Evolutionary conservation across 2,888 invertebrate genomes (phyloP), one percentile per base, ranked within the genome.

Genomic region (Amiota minor): DNA sequence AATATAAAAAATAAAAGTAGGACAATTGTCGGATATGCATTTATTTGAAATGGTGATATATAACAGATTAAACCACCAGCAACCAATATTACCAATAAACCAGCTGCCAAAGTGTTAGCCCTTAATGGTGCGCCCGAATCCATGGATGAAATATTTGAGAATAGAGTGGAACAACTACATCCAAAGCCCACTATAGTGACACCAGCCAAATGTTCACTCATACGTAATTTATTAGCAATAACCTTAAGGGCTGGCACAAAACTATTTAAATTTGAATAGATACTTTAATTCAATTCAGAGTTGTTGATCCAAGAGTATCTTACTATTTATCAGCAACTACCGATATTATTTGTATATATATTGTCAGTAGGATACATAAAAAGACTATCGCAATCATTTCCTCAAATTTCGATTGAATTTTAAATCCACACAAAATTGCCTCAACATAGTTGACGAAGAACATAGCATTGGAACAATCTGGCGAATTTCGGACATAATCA

Each of bases 181-280:
- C 67, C 67, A 53, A 68, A 68, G 12, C 53, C 67, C 12, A 68
- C 23, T 14, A 68, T 18, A 11, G 67, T 68, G 9, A 68, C 50
- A 9, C 67, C 67, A n/a, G 67, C 53, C 50, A 68, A 68, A 47
- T 68, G 67, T 18, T 68, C 67, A 35, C 14, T 68, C 67, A 68
- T 68, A 20, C n/a, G 47, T 20, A 68, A 50, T 23, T 14, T 47
- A 9, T 20, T 50, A 1, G 67, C 23, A 12, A 68, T 14, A 23
- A 68, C 67, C n/a, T 68, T 68, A 4, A 68, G 50, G 0, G 50
- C 67, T 47, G 67, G 67, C 16, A 18, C 67, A 50, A 68, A 68
- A 20, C 67, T 68, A 65, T 14, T 11, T 47, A 4, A 8, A 18
- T 11, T 18, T 18, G 23, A 16, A 59, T 53, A 9, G 9, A 1